Evolutionary conservation across 1,140 invertebrate species (phyloP), one percentile per base, ranked within the genome.

Genomic region (Phymastichus coffea): DNA sequence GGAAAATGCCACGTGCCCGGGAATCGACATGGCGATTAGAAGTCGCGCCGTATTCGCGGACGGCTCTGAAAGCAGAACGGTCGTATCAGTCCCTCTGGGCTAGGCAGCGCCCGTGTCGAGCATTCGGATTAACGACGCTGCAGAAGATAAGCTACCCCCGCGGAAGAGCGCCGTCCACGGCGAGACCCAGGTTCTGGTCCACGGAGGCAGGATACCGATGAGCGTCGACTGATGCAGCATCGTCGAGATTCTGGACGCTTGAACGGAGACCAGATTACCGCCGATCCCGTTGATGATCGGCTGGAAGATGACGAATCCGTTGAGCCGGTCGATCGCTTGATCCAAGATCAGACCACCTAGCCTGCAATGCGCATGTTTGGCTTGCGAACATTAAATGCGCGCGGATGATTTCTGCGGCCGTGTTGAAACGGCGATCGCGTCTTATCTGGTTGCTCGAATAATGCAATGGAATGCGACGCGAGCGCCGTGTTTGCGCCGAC

Each of bases 241-340:
- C 1, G 96, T 98, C 12, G 95, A 95, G 65, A 98, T 88, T 70
- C 95, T 86, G 66, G 92, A 95, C 1, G 95, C 92, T 80, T 97
- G 95, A n/a, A 99, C 94, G 23, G 95, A 97, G 1, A 96, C 96
- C 66, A 99, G 81, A 80, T 99, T 99, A 7, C 96, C 96, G 41
- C 96, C 96, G 66, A 98, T 95, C 12, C 96, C 93, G 70, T 95
- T 95, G 40, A 96, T 92, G 19, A 96, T 94, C 0, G 93, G 93
- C 75, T 94, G 91, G 77, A 93, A 96, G 15, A 93, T 88, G 37
- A 90, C 90, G 74, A 93, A 93, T 19, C 90, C 90, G n/a, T 82
- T 78, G 70, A 88, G 93, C 4, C 81, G 77, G 56, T 87, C 81
- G 2, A 93, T 88, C 1, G 91, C 90, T 62, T 83, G 80, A 69